Percentiles rank a stretch among this genome's conserved stretches.
Evolutionary conservation across 2,888 invertebrate species (phyloP).

Genomic region (Entomobrya proxima): DNA sequence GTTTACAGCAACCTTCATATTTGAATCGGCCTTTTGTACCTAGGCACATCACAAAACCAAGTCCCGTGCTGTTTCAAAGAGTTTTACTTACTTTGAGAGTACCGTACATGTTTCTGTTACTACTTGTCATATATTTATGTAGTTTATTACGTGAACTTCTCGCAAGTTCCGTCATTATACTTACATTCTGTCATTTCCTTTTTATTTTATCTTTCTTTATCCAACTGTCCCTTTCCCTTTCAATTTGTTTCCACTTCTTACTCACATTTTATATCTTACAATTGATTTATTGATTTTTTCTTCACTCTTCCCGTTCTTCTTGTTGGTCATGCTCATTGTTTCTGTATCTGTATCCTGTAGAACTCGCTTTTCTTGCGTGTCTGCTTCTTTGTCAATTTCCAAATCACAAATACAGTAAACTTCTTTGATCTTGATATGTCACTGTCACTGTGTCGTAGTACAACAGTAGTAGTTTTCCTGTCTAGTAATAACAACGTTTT

Average conservation of each 20-base stretch:
- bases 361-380: slow-evolving; percentile 1
- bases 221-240: slow-evolving; percentile 35
- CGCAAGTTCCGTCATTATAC: background rate
- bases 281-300: slow-evolving; percentile 57
- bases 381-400: background rate
- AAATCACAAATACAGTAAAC: slow-evolving; percentile 10
- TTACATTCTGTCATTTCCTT: slow-evolving; percentile 35
- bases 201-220: slow-evolving; percentile 32
- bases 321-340: background rate
- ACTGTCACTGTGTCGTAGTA: background rate
- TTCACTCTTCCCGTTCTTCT: background rate
- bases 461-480: background rate
- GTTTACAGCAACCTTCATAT: too few relatives aligned
- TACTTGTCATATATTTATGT: background rate
- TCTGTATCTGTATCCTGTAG: slow-evolving; percentile 7
- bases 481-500: background rate
- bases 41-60: too few relatives aligned
- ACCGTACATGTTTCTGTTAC: too few relatives aligned
- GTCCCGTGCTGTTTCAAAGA: too few relatives aligned
- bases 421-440: background rate
- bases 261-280: slow-evolving; percentile 42
- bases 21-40: too few relatives aligned
- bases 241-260: slow-evolving; percentile 29
- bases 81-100: too few relatives aligned
- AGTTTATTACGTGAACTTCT: background rate